Base-by-base conservation (phyloP, 92 coral and sea anemone species). In the Porites lobata region DNA sequence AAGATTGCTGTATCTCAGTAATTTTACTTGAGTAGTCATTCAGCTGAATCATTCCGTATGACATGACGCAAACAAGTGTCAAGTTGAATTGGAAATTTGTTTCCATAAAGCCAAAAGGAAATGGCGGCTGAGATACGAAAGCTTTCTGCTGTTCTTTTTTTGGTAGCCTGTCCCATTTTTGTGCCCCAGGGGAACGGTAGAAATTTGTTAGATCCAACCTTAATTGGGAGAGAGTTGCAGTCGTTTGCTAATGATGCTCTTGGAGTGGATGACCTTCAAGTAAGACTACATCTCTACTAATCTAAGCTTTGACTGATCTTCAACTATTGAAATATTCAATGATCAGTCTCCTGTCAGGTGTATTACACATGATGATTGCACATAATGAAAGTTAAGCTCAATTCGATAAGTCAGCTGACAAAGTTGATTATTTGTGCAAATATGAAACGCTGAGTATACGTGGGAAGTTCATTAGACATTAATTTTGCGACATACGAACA, bases 181-280 rank as follows among this genome's bases (percentile, higher is more conserved):
- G 7, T 11, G 10, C 38, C 50, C 4, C 47, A 70, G 63, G 62
- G 64, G 10, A 13, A 14, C n/a, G 66, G 47, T 38, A 1, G 73
- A 21, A 47, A 29, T 51, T 17, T 84, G 7, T 20, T 84, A 43
- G 89, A 89, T 84, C 92, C 89, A 11, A 26, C 22, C 10, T 24
- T 43, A 10, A 72, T 89, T 11, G 71, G 68, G 4, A 58, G 43
- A n/a, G 87, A 75, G 75, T 56, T 89, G 47, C 90, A 85, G 9
- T 26, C 9, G 11, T 77, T 89, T 38, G 92, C 89, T 0, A 73
- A 61, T 17, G 81, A 89, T 50, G 92, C 85, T 1, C 85, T 89
- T 10, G 92, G 92, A 7, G 92, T 84, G 14, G 85, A 85, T 21
- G 85, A 84, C 24, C 86, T 89, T 79, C 92, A 89, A 72, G 92